A percentile compares a stretch with the other conserved stretches of the same genome.
Evolutionary conservation across 2,888 invertebrate species (phyloP).

Genomic region (Antheraea assamensis): DNA sequence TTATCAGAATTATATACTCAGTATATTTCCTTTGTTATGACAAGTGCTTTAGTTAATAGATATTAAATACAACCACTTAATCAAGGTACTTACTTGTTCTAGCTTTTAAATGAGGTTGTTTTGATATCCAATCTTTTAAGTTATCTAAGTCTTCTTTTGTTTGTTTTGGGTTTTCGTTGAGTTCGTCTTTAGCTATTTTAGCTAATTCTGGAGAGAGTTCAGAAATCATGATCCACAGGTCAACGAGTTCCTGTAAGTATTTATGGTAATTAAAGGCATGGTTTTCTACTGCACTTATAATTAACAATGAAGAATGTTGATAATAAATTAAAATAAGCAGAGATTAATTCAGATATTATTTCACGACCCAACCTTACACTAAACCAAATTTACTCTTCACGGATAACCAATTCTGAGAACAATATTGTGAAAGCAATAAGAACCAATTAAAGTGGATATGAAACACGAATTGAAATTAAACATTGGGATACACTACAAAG

Average conservation of each 20-base stretch:
- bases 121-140: constrained; percentile 78
- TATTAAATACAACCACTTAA: constrained; percentile 3
- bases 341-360: background rate
- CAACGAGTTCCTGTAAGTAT: background rate
- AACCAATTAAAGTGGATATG: too few relatives aligned
- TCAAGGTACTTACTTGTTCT: constrained; percentile 71
- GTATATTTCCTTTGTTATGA: background rate
- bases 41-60: background rate
- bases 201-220: constrained; percentile 71
- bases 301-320: background rate
- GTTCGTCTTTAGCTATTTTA: constrained; percentile 68
- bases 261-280: background rate
- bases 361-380: background rate
- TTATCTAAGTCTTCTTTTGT: constrained; percentile 64
- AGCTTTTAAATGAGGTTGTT: constrained; percentile 78
- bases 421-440: too few relatives aligned
- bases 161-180: constrained; percentile 75
- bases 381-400: background rate
- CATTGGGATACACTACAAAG: background rate
- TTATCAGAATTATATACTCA: background rate
- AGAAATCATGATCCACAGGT: constrained; percentile 55
- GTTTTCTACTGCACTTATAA: background rate
- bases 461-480: background rate
- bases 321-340: background rate
- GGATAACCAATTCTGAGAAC: too few relatives aligned